phyloP scores from a whole-genome alignment of 2,888 invertebrate species.

The Carcina quercana region DNA sequence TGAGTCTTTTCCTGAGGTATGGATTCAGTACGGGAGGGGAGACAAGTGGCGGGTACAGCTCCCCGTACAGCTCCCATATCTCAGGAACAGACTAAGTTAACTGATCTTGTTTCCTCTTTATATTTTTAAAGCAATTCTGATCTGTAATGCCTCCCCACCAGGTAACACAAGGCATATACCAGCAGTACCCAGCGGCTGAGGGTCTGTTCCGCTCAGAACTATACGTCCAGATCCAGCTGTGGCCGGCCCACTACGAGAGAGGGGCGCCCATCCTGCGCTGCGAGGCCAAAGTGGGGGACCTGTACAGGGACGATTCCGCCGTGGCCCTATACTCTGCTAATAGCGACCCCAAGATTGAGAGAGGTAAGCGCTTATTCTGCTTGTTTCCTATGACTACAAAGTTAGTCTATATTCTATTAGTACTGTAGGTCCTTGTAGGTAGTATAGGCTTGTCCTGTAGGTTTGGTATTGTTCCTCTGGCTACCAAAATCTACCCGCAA shows the following conservation, averaged over 20 bases:
- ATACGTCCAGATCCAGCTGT: conserved; percentile 73
- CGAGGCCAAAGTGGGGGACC: conserved; percentile 76
- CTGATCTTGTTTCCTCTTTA: no score
- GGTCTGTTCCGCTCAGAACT: conserved; percentile 76
- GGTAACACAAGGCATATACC: conserved; percentile 61
- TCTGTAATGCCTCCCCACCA: conserved; percentile 25
- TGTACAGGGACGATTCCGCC: conserved; percentile 76
- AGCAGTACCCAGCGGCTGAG: conserved; percentile 56
- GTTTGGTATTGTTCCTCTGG: neutral
- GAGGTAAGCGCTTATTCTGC: no score
- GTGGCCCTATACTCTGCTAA: conserved; percentile 77
- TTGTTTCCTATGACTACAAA: no score
- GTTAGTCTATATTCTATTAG: neutral
- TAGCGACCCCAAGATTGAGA: conserved; percentile 81
- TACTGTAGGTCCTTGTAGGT: neutral
- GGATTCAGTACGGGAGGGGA: no score
- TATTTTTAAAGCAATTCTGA: no score
- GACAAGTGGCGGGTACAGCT: no score
- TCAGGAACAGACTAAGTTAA: no score
- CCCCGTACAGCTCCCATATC: no score
- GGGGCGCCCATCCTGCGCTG: conserved; percentile 80
- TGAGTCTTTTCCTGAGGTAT: no score
- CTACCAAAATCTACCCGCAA: no score
- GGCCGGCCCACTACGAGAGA: conserved; percentile 76
- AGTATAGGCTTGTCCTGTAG: neutral